Percentiles rank a stretch among this genome's conserved stretches.
phyloP scores from a whole-genome alignment of 1,140 invertebrate genomes.

The Euwallacea similis region DNA sequence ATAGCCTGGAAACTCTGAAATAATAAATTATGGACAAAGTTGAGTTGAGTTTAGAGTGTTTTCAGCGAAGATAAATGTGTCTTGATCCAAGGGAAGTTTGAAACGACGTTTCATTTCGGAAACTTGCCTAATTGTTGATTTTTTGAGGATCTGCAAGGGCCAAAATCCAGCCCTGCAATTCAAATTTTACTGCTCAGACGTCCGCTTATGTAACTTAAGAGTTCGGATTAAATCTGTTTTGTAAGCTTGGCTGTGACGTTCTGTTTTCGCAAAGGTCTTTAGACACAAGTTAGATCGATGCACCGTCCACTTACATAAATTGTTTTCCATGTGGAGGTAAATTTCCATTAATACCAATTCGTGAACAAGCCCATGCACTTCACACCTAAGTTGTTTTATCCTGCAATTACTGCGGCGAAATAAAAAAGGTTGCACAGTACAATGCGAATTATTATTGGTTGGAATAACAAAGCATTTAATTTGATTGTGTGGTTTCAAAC shows the following conservation, averaged over 20 bases:
- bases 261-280: not conserved
- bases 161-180: not conserved
- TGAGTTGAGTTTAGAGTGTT: no score
- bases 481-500: constrained; percentile 39
- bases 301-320: no score
- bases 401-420: not conserved
- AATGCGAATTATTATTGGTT: constrained; percentile 33
- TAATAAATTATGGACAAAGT: no score
- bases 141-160: not conserved
- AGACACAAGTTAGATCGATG: no score
- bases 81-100: no score
- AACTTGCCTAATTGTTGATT: no score
- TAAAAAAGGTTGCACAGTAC: constrained; percentile 21
- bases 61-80: no score
- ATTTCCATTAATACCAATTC: no score
- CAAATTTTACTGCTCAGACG: not conserved
- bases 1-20: no score
- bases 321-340: no score
- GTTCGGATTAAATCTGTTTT: constrained; percentile 2
- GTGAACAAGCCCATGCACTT: not conserved
- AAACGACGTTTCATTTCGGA: no score
- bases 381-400: constrained; percentile 3
- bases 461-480: constrained; percentile 36
- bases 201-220: constrained; percentile 5
- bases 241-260: not conserved